Conservation (phyloP, 2,888 invertebrate species). For the Antheraea assamensis region DNA sequence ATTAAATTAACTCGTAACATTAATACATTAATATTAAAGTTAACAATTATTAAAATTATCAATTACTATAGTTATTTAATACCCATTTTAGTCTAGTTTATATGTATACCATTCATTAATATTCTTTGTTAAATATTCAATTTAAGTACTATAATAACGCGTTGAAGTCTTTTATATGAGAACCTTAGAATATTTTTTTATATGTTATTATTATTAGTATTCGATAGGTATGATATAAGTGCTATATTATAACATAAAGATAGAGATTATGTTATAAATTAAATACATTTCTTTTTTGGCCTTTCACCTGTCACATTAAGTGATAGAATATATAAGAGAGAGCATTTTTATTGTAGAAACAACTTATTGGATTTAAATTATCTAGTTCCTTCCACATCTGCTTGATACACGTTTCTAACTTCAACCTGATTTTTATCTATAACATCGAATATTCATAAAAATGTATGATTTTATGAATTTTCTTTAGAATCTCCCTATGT, state of each 20-base stretch:
- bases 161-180: conserved; percentile 57
- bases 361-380: too few relatives aligned
- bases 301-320: neutral
- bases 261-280: too few relatives aligned
- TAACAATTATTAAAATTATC: too few relatives aligned
- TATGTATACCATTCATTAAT: neutral
- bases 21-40: too few relatives aligned
- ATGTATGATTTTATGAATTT: too few relatives aligned
- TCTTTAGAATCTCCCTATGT: too few relatives aligned
- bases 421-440: neutral
- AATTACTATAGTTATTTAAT: too few relatives aligned
- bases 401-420: neutral
- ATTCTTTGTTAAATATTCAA: neutral
- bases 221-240: neutral
- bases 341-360: neutral
- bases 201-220: too few relatives aligned
- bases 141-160: conserved; percentile 31
- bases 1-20: neutral
- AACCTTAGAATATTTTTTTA: too few relatives aligned
- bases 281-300: neutral
- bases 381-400: too few relatives aligned
- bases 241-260: neutral
- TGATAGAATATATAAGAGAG: neutral
- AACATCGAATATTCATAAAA: neutral
- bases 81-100: too few relatives aligned